Evolutionary conservation across 2,113 vertebrate genomes (phyloP).

Genomic region (Cavia aperea): DNA sequence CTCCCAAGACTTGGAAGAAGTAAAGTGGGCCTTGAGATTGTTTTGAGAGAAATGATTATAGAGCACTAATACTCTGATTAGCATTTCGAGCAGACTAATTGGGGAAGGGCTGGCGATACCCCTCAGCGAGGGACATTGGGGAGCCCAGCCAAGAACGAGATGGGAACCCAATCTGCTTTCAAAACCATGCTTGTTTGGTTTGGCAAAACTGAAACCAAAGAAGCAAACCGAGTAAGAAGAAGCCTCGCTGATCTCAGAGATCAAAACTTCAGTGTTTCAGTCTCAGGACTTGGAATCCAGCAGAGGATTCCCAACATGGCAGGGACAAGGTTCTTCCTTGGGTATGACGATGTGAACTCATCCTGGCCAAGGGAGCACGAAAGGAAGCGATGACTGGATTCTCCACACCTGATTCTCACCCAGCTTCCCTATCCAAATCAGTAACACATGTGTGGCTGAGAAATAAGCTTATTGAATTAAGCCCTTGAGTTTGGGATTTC

Average conservation of each 20-base stretch:
- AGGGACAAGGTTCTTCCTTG: neutral
- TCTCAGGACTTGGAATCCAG: neutral
- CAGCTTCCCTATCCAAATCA: neutral
- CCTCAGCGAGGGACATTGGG: neutral
- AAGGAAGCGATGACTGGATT: neutral
- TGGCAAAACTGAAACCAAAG: neutral
- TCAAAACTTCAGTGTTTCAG: neutral
- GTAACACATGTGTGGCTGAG: neutral
- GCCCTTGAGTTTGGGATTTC: neutral
- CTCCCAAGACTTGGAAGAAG: conserved; percentile 73
- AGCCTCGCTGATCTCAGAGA: neutral
- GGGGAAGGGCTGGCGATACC: neutral
- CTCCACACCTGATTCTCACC: neutral
- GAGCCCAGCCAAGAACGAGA: neutral
- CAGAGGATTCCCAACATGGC: neutral
- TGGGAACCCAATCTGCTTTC: neutral
- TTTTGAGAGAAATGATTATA: conserved; percentile 71
- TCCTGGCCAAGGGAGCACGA: neutral
- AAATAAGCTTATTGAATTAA: neutral
- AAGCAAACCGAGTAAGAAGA: neutral
- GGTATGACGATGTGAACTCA: neutral
- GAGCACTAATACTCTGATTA: conserved; percentile 69
- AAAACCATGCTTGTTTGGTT: neutral
- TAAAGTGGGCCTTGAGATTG: conserved; percentile 69
- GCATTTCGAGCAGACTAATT: conserved; percentile 65